phyloP scores from a whole-genome alignment of 2,888 invertebrate species.

The Epirrita christyi region DNA sequence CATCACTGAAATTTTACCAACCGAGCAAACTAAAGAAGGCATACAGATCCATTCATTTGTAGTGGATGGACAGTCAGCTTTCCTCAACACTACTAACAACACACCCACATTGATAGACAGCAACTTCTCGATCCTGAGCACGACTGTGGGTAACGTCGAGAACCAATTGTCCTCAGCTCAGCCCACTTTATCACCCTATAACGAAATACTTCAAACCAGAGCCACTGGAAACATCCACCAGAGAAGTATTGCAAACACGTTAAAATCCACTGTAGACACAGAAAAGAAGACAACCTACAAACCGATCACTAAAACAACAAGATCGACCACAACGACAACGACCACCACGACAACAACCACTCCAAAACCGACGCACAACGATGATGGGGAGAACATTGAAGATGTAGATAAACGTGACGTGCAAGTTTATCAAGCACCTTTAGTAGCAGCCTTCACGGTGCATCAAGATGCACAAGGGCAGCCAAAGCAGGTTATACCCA shows the following conservation, averaged over 20 bases:
- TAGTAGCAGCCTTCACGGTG: slow-evolving; percentile 94
- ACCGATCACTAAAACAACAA: slow-evolving; percentile 43
- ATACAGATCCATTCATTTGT: slow-evolving; percentile 85
- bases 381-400: slow-evolving; percentile 87
- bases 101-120: slow-evolving; percentile 66
- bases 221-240: slow-evolving; percentile 70
- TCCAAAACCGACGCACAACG: slow-evolving; percentile 88
- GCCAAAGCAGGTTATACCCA: slow-evolving; percentile 92
- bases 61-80: slow-evolving; percentile 77
- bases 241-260: slow-evolving; percentile 66
- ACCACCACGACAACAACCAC: slow-evolving; percentile 86
- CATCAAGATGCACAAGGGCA: slow-evolving; percentile 91
- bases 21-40: slow-evolving; percentile 54
- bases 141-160: slow-evolving; percentile 78
- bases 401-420: slow-evolving; percentile 88
- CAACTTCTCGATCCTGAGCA: slow-evolving; percentile 73
- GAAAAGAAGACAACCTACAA: slow-evolving; percentile 51
- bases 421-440: slow-evolving; percentile 92
- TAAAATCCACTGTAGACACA: slow-evolving; percentile 52
- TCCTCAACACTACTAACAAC: slow-evolving; percentile 57
- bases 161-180: slow-evolving; percentile 68
- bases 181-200: slow-evolving; percentile 68
- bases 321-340: slow-evolving; percentile 70
- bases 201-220: slow-evolving; percentile 73
- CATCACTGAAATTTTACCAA: slow-evolving; percentile 53